A percentile compares a stretch with the other conserved stretches of the same genome.
phyloP scores from a whole-genome alignment of 1,140 invertebrate species.

The Meteorus sp. region DNA sequence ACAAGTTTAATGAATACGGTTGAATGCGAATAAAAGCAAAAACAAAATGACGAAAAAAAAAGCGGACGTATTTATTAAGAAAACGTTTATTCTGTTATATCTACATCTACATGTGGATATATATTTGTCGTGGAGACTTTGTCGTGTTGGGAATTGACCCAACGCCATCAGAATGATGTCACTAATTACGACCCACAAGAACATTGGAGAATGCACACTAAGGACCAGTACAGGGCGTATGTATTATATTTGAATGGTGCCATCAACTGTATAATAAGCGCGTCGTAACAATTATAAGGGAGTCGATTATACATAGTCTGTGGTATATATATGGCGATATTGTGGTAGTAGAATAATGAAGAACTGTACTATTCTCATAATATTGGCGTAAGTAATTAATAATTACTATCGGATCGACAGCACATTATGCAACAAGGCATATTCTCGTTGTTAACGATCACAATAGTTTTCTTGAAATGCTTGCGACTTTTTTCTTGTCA shows the following conservation, averaged over 20 bases:
- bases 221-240: slow-evolving; percentile 18
- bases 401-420: slow-evolving; percentile 10
- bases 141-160: slow-evolving; percentile 49
- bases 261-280: slow-evolving; percentile 12
- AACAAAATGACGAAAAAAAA: no score
- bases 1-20: no score
- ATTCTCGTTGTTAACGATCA: background rate
- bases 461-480: no score
- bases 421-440: slow-evolving; percentile 27
- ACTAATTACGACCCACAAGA: slow-evolving; percentile 56
- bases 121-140: no score
- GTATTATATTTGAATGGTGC: slow-evolving; percentile 31
- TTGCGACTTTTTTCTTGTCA: no score
- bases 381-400: no score
- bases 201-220: slow-evolving; percentile 30
- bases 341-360: no score
- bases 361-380: no score
- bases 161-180: slow-evolving; percentile 54
- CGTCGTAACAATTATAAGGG: background rate
- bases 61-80: no score
- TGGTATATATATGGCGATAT: no score
- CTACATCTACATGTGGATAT: slow-evolving; percentile 6
- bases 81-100: no score
- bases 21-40: no score
- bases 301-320: background rate